Evolutionary conservation across 1,140 invertebrate genomes (phyloP).

Genomic region (Drosophila quadrilineata): DNA sequence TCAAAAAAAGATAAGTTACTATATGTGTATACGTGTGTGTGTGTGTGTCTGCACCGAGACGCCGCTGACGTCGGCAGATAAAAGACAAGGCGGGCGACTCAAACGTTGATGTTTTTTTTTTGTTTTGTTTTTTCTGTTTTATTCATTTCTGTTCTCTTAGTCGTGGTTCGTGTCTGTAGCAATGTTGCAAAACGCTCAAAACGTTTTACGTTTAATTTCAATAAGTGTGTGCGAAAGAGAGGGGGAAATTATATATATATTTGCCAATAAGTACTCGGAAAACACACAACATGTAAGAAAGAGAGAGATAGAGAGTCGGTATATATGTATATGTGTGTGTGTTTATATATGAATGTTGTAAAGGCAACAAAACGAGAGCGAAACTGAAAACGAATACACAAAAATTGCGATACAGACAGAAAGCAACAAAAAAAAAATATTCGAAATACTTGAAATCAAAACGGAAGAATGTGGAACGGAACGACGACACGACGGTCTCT

Average conservation of each 20-base stretch:
- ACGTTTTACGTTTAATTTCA: too few species aligned
- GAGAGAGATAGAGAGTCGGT: constrained; percentile 8
- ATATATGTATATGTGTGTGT: too few species aligned
- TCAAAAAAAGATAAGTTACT: constrained; percentile 2
- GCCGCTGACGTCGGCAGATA: constrained; percentile 53
- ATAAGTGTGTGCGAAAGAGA: background rate
- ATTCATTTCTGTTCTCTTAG: too few species aligned
- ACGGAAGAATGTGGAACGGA: constrained; percentile 72
- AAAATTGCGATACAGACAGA: constrained; percentile 46
- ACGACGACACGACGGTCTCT: constrained; percentile 11
- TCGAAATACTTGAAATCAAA: constrained; percentile 37
- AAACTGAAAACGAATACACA: constrained; percentile 76
- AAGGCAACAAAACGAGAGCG: constrained; percentile 75
- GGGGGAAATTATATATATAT: background rate
- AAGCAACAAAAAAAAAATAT: constrained; percentile 13
- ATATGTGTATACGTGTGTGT: background rate
- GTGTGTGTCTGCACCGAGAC: constrained; percentile 27
- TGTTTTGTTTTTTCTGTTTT: too few species aligned
- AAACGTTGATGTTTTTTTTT: constrained; percentile 18
- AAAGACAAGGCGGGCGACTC: constrained; percentile 38
- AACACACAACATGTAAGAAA: background rate
- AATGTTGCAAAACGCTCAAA: constrained; percentile 51
- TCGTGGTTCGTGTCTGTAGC: constrained; percentile 16
- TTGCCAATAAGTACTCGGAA: constrained; percentile 48
- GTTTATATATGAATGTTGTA: too few species aligned